phyloP scores from a whole-genome alignment of 2,113 vertebrate genomes.

The Ia io region DNA sequence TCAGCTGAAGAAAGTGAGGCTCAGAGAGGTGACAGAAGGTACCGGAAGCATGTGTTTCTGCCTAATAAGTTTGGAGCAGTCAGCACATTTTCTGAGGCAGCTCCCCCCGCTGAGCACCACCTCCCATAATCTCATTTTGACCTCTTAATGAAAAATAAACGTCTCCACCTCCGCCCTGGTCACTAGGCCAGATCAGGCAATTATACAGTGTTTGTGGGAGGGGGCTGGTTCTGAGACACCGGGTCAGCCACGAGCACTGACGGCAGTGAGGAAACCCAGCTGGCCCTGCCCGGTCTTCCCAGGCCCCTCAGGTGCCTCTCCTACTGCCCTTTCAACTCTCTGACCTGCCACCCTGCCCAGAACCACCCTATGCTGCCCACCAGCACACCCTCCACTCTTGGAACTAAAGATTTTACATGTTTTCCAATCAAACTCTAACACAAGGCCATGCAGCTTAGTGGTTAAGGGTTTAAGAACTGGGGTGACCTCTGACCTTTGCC shows the following conservation, averaged over 20 bases:
- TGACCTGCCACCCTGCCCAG: not conserved
- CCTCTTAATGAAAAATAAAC: constrained; percentile 76
- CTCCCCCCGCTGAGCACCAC: not conserved
- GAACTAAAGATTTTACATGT: not conserved
- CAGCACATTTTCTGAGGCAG: constrained; percentile 74
- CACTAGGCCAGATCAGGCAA: constrained; percentile 47
- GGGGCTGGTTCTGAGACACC: not conserved
- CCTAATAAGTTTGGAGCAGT: constrained; percentile 3
- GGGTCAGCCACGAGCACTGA: not conserved
- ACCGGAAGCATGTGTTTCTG: not conserved
- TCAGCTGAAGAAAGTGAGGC: not conserved
- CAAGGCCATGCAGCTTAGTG: not conserved
- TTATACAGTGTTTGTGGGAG: constrained; percentile 37
- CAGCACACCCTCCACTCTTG: not conserved
- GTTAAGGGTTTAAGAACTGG: not conserved
- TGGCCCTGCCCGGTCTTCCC: constrained; percentile 11
- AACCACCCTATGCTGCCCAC: not conserved
- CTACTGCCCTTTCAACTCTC: not conserved
- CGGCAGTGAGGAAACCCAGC: constrained; percentile 5
- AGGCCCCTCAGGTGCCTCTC: not conserved
- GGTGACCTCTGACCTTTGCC: not conserved
- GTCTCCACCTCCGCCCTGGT: constrained; percentile 12
- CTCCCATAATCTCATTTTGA: constrained; percentile 28
- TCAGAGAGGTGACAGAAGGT: not conserved
- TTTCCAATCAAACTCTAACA: not conserved